Conservation (phyloP, 2,797 vertebrate species). For the Takifugu ocellatus region DNA sequence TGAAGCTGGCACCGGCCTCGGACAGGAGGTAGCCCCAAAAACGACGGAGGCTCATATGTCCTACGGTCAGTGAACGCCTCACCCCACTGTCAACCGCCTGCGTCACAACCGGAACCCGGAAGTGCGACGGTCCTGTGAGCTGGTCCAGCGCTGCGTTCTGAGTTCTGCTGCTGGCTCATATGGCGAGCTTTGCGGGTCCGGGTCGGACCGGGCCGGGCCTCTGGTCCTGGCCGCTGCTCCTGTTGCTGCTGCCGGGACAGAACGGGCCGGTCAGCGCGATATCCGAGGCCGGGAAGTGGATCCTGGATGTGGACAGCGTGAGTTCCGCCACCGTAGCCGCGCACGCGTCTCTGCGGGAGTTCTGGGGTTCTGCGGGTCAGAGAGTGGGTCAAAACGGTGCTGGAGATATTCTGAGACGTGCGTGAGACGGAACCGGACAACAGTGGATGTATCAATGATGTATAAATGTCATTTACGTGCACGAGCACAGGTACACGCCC, state of each 20-base stretch:
- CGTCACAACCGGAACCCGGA: constrained; percentile 45
- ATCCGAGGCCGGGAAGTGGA: constrained; percentile 73
- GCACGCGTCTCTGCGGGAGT: too few relatives aligned
- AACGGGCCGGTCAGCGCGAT: constrained; percentile 31
- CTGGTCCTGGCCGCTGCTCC: constrained; percentile 16
- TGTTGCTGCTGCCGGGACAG: constrained; percentile 26
- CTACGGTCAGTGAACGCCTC: constrained; percentile 10
- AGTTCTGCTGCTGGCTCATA: constrained; percentile 30
- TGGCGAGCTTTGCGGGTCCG: constrained; percentile 43
- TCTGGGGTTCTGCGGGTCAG: background rate
- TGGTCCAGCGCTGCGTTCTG: background rate
- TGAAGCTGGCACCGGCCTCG: too few relatives aligned
- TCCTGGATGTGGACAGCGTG: constrained; percentile 57
- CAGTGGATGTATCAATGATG: too few relatives aligned
- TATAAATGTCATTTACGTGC: too few relatives aligned
- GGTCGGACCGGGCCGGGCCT: constrained; percentile 2
- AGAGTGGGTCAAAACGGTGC: background rate
- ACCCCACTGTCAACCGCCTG: fast-evolving
- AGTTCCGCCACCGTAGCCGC: constrained; percentile 36
- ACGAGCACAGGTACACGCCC: too few relatives aligned
- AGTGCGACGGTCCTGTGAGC: constrained; percentile 24
- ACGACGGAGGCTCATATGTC: background rate
- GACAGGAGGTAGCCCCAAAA: too few relatives aligned
- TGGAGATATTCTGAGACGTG: too few relatives aligned
- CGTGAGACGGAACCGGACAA: too few relatives aligned